Percentiles rank a stretch among this genome's conserved stretches.
phyloP scores from a whole-genome alignment of 2,113 vertebrate genomes.

The Callaeas wilsoni region DNA sequence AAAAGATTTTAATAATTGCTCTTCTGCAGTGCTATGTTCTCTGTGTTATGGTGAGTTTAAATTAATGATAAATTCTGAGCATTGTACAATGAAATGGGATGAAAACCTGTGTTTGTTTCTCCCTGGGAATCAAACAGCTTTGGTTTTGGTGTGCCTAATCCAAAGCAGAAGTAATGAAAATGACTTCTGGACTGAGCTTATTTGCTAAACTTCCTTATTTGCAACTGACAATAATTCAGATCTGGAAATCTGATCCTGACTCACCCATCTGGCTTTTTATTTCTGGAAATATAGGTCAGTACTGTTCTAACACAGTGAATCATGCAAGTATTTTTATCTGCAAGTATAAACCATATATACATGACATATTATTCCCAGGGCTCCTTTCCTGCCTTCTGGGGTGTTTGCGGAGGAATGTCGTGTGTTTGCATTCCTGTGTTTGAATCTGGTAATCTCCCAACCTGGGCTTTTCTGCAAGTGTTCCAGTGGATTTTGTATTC shows the following conservation, averaged over 20 bases:
- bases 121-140: not conserved
- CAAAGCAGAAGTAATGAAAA: not conserved
- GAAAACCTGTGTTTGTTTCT: not conserved
- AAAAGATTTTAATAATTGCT: not conserved
- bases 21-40: not conserved
- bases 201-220: not conserved
- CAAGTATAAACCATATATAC: not conserved
- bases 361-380: not conserved
- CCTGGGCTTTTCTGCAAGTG: not conserved
- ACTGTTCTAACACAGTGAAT: not conserved
- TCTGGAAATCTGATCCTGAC: not conserved
- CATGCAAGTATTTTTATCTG: not conserved
- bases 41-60: not conserved
- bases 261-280: not conserved
- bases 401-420: fast-evolving
- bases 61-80: not conserved
- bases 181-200: not conserved
- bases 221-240: not conserved
- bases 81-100: not conserved
- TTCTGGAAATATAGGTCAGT: not conserved
- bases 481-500: not conserved
- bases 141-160: not conserved
- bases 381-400: not conserved
- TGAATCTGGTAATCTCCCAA: not conserved
- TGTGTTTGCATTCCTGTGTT: not conserved